Evolutionary conservation across 1,140 invertebrate genomes (phyloP), one percentile per base, ranked within the genome.

Genomic region (Diachasmimorpha longicaudata): DNA sequence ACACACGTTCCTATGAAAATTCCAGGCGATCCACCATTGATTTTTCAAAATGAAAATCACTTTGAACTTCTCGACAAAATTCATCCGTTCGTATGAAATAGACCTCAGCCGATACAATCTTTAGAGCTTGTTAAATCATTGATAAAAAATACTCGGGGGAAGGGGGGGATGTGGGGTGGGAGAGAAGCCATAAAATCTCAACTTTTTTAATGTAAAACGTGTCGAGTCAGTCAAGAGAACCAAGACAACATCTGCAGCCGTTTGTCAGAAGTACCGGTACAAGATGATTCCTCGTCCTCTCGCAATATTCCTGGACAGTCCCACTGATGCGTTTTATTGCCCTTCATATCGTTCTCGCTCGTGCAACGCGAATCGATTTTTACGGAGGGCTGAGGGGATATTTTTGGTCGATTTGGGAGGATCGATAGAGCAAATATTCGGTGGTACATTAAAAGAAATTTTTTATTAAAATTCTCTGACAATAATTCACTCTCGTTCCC

Each of bases 211-310:
- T 70, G 67, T 74, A 74, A 82, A 84, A 84, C 81, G 73, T 83
- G 84, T 82, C 81, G 83, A 85, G 84, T 85, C 84, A 85, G 83
- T 81, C 78, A 76, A 72, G 66, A 21, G 16, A 25, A n/a, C 39
- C 78, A 80, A 80, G 76, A 71, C 79, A 84, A 83, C 83, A 84
- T 84, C 83, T 84, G 83, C 73, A 69, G 63, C 73, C 71, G 67
- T 75, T 75, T 75, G 67, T 75, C 67, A 52, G 44, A 55, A 52
- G 67, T 74, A 74, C 72, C 72, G 58, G 72, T 74, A 68, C 72
- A 74, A 68, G 63, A 67, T 66, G 21, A 42, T 74, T 68, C 58
- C 25, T 37, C 37, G 25, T 69, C 63, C 19, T 11, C 58, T 73
- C 4, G 19, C 25, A 19, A 44, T 73, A 37, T 66, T 66, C 19